Percentiles rank a stretch among this genome's conserved stretches.
Conservation (phyloP, 1,140 invertebrate genomes). For the Rhagoletis pomonella region DNA sequence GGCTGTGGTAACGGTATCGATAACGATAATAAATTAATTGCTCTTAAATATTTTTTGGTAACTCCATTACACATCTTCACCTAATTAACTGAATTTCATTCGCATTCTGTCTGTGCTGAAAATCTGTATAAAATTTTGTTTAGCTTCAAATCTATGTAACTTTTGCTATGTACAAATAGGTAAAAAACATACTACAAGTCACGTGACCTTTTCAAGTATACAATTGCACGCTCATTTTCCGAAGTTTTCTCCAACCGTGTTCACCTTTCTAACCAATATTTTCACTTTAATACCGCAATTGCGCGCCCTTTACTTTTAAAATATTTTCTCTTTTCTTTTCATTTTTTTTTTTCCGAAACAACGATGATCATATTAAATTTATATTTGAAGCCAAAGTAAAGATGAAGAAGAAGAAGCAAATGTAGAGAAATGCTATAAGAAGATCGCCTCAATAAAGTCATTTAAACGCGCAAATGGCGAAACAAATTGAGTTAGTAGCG, state of each 20-base stretch:
- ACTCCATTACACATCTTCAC: too few species aligned
- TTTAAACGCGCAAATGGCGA: constrained; percentile 9
- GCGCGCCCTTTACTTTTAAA: neutral
- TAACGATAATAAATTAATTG: too few species aligned
- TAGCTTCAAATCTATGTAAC: too few species aligned
- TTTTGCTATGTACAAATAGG: too few species aligned
- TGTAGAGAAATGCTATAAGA: neutral
- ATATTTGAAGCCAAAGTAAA: constrained; percentile 29
- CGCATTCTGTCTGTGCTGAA: too few species aligned
- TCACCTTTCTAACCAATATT: neutral
- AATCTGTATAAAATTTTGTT: too few species aligned
- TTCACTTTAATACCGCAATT: neutral
- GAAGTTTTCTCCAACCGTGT: neutral
- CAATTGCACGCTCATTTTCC: neutral
- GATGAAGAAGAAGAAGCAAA: neutral
- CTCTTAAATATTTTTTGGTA: too few species aligned
- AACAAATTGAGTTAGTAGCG: constrained; percentile 35
- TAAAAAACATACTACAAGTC: too few species aligned
- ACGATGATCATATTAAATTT: neutral
- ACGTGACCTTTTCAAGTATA: neutral
- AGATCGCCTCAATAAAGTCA: constrained; percentile 25
- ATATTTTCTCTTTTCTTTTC: constrained; percentile 22
- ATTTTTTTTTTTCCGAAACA: neutral
- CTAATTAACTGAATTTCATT: too few species aligned
- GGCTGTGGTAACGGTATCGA: too few species aligned